phyloP scores from a whole-genome alignment of 2,113 vertebrate species.

The Nerophis ophidion region DNA sequence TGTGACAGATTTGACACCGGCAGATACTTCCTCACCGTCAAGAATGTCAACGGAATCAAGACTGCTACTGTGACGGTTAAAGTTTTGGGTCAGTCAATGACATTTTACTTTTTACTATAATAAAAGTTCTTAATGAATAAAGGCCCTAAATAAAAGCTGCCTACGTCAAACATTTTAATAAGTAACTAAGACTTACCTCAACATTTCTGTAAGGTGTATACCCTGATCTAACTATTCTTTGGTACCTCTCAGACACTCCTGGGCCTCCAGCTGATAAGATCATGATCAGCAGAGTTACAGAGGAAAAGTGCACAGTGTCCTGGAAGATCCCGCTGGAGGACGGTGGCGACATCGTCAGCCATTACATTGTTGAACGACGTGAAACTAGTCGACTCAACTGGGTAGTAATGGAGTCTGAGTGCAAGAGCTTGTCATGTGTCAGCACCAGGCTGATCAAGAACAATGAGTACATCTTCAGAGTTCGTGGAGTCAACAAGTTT shows the following conservation, averaged over 20 bases:
- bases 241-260: constrained; percentile 80
- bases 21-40: constrained; percentile 88
- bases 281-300: constrained; percentile 86
- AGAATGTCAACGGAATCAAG: constrained; percentile 91
- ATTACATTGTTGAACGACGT: constrained; percentile 91
- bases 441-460: constrained; percentile 91
- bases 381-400: constrained; percentile 98
- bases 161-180: background rate
- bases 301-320: constrained; percentile 92
- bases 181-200: background rate
- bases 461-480: constrained; percentile 96
- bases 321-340: constrained; percentile 93
- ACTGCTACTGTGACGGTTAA: constrained; percentile 85
- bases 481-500: constrained; percentile 93
- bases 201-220: background rate
- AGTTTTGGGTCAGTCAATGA: constrained; percentile 83
- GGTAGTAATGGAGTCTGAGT: constrained; percentile 91
- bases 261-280: constrained; percentile 84
- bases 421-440: constrained; percentile 85
- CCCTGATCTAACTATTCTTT: background rate
- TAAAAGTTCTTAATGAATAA: too few species aligned
- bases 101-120: background rate
- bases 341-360: constrained; percentile 82
- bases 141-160: too few species aligned
- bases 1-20: constrained; percentile 92